A percentile compares a stretch with the other conserved stretches of the same genome.
Conservation (phyloP, 2,113 vertebrate species). For the Pteruthius melanotis region DNA sequence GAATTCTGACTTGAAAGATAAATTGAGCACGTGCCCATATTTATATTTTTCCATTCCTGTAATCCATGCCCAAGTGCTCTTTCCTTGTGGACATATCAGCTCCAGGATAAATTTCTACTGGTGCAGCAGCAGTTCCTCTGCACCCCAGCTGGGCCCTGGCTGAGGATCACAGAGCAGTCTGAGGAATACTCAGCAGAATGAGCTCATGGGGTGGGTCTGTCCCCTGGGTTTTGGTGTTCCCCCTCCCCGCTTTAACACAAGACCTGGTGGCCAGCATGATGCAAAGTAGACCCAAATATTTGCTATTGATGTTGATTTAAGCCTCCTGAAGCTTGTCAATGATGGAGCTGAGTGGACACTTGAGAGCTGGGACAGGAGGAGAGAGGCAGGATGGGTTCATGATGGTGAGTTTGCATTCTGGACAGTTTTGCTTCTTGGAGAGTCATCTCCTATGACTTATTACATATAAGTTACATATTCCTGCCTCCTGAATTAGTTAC, state of each 20-base stretch:
- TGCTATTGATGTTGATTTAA: neutral
- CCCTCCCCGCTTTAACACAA: neutral
- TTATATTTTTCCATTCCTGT: neutral
- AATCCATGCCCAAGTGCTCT: rapidly evolving
- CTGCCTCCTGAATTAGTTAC: neutral
- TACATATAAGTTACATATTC: neutral
- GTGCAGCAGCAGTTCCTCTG: neutral
- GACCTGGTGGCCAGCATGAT: neutral
- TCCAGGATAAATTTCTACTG: neutral
- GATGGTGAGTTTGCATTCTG: neutral
- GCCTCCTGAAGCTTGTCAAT: neutral
- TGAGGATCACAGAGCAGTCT: neutral
- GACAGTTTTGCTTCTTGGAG: neutral
- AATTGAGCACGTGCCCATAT: neutral
- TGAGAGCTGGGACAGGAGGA: neutral
- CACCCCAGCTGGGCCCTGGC: neutral
- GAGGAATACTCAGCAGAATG: neutral
- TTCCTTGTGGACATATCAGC: neutral
- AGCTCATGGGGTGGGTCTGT: neutral
- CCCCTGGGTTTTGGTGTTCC: neutral
- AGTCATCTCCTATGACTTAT: neutral
- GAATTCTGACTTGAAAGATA: neutral
- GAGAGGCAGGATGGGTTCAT: neutral
- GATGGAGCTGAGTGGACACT: neutral
- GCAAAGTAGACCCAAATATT: neutral